These are phyloP conservation scores for Plagodis pulveraria DNA, from an alignment of 2,888 invertebrate species.

Conservation along the genomic window DNA sequence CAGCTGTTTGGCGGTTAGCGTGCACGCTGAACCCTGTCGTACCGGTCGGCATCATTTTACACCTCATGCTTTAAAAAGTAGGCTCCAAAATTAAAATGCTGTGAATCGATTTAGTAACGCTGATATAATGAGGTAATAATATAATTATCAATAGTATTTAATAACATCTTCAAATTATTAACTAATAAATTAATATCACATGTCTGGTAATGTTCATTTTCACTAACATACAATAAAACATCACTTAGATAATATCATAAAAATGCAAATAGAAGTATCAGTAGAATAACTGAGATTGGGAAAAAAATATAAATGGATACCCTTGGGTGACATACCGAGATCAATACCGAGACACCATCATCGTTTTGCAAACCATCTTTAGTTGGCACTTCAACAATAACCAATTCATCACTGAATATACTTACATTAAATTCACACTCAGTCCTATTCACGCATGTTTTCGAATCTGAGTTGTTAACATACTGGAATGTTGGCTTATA, in stretches of 20 bases:
- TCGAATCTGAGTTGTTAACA: conserved; percentile 87
- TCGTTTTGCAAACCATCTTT: conserved; percentile 91
- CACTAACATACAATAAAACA: conserved; percentile 64
- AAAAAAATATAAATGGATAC: conserved; percentile 92
- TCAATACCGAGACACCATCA: conserved; percentile 89
- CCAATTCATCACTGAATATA: conserved; percentile 90
- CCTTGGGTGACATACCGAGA: conserved; percentile 92
- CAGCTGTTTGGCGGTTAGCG: background rate
- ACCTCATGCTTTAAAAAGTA: conserved; percentile 18
- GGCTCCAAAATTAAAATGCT: conserved; percentile 30
- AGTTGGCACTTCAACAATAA: conserved; percentile 93
- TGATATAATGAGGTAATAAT: conserved; percentile 33
- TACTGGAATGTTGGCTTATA: conserved; percentile 93
- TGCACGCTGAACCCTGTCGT: background rate
- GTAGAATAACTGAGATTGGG: conserved; percentile 90
- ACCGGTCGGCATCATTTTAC: conserved; percentile 8
- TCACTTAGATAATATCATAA: conserved; percentile 84
- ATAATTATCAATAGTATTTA: conserved; percentile 35
- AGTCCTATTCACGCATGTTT: conserved; percentile 90
- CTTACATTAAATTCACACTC: conserved; percentile 90
- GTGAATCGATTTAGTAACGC: conserved; percentile 36
- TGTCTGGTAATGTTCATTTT: conserved; percentile 75
- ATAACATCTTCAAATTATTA: conserved; percentile 38
- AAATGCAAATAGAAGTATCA: conserved; percentile 92
- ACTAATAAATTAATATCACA: conserved; percentile 80